Evolutionary conservation across 1,140 invertebrate species (phyloP).

Genomic region (Rhagoletis pomonella): DNA sequence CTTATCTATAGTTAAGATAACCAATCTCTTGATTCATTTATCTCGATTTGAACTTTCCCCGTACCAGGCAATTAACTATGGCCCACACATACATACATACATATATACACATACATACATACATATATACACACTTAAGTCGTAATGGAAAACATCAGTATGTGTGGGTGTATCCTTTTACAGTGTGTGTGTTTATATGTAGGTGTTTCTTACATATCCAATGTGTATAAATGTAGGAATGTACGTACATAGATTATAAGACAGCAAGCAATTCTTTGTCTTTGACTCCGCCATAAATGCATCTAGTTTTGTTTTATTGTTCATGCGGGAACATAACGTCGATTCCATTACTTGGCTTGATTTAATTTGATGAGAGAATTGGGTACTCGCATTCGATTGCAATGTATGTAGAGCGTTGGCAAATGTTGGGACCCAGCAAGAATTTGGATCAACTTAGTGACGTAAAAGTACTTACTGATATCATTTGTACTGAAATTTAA

Average conservation of each 20-base stretch:
- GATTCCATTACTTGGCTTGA: constrained; percentile 45
- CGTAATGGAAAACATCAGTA: neutral
- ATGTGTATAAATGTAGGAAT: too few species aligned
- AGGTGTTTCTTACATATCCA: too few species aligned
- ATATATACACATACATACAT: too few species aligned
- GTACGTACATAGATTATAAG: too few species aligned
- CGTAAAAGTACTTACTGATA: too few species aligned
- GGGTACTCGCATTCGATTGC: constrained; percentile 41
- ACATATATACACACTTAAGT: neutral
- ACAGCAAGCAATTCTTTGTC: neutral
- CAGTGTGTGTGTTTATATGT: too few species aligned
- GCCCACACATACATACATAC: neutral
- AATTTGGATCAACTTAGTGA: neutral
- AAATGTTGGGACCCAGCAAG: too few species aligned
- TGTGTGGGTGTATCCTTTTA: neutral
- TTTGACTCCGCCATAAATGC: constrained; percentile 2
- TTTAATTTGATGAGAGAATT: constrained; percentile 55
- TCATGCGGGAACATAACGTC: constrained; percentile 31
- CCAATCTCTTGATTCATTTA: neutral
- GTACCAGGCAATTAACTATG: constrained; percentile 6
- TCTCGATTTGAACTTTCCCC: neutral
- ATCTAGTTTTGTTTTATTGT: constrained; percentile 46
- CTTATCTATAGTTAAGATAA: too few species aligned
- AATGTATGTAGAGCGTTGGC: constrained; percentile 6
- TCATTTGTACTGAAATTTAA: too few species aligned